Evolutionary conservation across 1,140 invertebrate species (phyloP), one percentile per base, ranked within the genome.

Genomic region (Holcopasites calliopsidis): DNA sequence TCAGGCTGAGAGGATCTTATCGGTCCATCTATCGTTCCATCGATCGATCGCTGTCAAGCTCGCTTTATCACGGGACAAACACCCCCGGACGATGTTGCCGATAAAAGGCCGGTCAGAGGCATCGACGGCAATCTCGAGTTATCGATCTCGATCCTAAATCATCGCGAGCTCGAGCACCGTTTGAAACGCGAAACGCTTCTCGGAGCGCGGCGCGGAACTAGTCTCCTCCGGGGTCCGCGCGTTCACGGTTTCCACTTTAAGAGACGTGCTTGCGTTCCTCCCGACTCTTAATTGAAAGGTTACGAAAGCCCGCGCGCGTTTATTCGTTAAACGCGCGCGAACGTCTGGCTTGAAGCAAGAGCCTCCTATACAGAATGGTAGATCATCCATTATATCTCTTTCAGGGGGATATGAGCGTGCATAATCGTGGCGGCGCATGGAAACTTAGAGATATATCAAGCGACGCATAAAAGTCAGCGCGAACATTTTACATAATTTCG

Each of bases 131-230:
- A 85, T 84, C n/a, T n/a, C 76, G 38, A 49, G 69, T 77, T 77
- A 85, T 79, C 82, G 73, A 80, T 79, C 79, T 79, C 23, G 65
- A 74, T 77, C 28, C 57, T 78, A 61, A 84, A 80, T 86, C 78
- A 70, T 73, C 69, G 61, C 40, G 18, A 18, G 55, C 50, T 44
- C 60, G 60, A 47, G 58, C 26, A n/a, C 54, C 35, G 28, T 61
- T 76, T 26, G 33, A 42, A 21, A 47, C 11, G 11, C 44, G 42
- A 44, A 18, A 38, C 18, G 55, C 13, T 52, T n/a, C 42, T n/a
- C 23, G n/a, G 21, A 1, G 26, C 33, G 26, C 26, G 18, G 18
- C 44, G 11, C 38, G 38, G 3, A 26, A 8, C 62, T 50, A 47
- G n/a, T n/a, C n/a, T 65, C 44, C 4, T 61, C 44, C 44, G 8